Conservation (phyloP, 2,888 invertebrate genomes). For the Dryomyza anilis region DNA sequence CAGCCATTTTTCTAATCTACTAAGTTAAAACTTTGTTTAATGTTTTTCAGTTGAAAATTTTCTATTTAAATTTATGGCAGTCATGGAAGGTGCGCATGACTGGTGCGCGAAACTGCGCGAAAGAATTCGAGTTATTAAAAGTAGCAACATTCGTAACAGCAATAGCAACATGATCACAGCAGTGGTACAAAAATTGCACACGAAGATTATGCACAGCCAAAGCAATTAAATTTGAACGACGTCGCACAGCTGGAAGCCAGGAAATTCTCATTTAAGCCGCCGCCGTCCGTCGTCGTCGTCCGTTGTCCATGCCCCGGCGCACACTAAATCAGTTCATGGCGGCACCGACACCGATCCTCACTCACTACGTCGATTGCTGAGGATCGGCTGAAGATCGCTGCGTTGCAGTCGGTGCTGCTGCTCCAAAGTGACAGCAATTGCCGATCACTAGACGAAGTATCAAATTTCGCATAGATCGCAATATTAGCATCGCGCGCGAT, state of each 20-base stretch:
- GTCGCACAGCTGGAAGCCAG: slow-evolving; percentile 57
- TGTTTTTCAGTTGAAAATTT: background rate
- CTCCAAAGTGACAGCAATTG: background rate
- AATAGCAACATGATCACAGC: slow-evolving; percentile 9
- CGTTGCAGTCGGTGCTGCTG: background rate
- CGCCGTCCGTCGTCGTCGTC: too few relatives aligned
- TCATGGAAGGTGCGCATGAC: too few relatives aligned
- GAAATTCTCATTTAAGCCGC: slow-evolving; percentile 22
- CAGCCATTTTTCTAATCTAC: too few relatives aligned
- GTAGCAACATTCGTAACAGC: slow-evolving; percentile 24
- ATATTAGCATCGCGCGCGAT: background rate
- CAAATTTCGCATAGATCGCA: slow-evolving; percentile 13
- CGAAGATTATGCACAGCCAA: slow-evolving; percentile 39
- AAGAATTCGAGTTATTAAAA: slow-evolving; percentile 35
- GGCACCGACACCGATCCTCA: background rate
- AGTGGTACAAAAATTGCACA: slow-evolving; percentile 28
- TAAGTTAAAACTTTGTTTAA: too few relatives aligned
- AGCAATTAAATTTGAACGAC: slow-evolving; percentile 60
- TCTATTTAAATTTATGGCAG: slow-evolving; percentile 44
- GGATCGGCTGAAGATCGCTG: background rate
- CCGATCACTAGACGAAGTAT: too few relatives aligned
- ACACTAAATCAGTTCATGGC: slow-evolving; percentile 30
- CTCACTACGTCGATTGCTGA: background rate
- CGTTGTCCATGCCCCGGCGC: slow-evolving; percentile 21
- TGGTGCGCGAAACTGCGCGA: too few relatives aligned